Evolutionary conservation across 2,113 vertebrate species (phyloP), one percentile per base, ranked within the genome.

Genomic region (Dermatemys mawii): DNA sequence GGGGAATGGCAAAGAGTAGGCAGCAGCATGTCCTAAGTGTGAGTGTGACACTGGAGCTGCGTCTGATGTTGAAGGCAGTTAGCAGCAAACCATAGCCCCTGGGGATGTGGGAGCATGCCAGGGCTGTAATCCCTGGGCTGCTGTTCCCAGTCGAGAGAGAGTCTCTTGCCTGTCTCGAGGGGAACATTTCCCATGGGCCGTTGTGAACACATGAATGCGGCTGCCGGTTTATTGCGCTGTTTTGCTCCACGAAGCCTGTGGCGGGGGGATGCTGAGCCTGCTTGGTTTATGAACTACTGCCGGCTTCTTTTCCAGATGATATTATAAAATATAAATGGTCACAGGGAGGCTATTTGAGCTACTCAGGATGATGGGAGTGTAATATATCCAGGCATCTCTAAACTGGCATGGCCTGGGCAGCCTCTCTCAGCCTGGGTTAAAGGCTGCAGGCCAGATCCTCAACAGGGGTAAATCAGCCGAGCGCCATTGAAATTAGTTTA

Each of bases 151-250:
- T 6, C 0, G 2, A 86, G 46, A 38, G 51, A 91, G 78, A 51
- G 44, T 1, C 51, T 93, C 32, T 4, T 22, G 2, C 63, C 53
- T 87, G 19, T 86, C 27, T 79, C n/a, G 9, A n/a, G 55, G 80
- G 50, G 81, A 79, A 57, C 24, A 26, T 46, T 35, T 95, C 54
- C 57, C 84, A 29, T 48, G 4, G 26, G 70, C 55, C 54, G 41
- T 55, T 81, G 83, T 88, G 84, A 54, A 13, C 1, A 11, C 1
- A 1, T 44, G 50, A 41, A 44, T 0, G 0, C 0, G 0, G 54
- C 87, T 81, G 50, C 79, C 26, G 12, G 41, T 49, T 78, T 82
- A 49, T 91, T 70, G 73, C n/a, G 83, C 82, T 67, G 49, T 79
- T 87, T 41, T 86, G 89, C 51, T 14, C 24, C 63, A 55, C 38